Evolutionary conservation across 2,888 invertebrate species (phyloP).

Genomic region (Sarcophaga caerulescens): DNA sequence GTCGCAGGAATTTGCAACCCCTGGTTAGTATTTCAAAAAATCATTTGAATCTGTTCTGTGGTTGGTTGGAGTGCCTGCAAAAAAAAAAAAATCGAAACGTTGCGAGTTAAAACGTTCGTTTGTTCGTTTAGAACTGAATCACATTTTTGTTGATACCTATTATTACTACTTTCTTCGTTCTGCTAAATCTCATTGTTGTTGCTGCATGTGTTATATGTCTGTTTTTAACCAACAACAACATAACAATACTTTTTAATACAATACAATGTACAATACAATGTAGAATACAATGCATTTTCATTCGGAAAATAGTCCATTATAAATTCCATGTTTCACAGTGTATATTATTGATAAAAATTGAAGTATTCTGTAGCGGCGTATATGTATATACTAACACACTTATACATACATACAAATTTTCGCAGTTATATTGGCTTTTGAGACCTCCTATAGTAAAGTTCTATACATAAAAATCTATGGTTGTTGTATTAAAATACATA

Average conservation of each 20-base stretch:
- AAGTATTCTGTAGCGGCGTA: constrained; percentile 34
- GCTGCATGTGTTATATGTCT: background rate
- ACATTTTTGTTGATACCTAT: constrained; percentile 63
- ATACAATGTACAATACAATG: constrained; percentile 57
- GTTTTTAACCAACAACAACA: constrained; percentile 46
- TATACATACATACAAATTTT: background rate
- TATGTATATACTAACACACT: background rate
- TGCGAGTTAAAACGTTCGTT: constrained; percentile 27
- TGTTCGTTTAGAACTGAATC: constrained; percentile 68
- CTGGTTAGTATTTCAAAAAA: constrained; percentile 59
- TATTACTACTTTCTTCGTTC: background rate
- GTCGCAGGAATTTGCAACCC: constrained; percentile 71
- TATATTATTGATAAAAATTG: constrained; percentile 64
- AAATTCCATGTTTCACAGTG: constrained; percentile 65
- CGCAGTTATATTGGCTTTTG: background rate
- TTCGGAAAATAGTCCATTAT: constrained; percentile 57
- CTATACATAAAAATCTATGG: background rate
- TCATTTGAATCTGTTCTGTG: constrained; percentile 72
- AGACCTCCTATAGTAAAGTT: background rate
- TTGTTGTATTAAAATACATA: background rate
- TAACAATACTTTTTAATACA: constrained; percentile 59
- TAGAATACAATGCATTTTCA: constrained; percentile 63
- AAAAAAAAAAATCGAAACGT: constrained; percentile 70
- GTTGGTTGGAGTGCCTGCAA: constrained; percentile 77
- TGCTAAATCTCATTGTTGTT: background rate